Percentiles rank a stretch among this genome's conserved stretches.
Evolutionary conservation across 2,888 invertebrate genomes (phyloP).

Genomic region (Agrilus cyanescens): DNA sequence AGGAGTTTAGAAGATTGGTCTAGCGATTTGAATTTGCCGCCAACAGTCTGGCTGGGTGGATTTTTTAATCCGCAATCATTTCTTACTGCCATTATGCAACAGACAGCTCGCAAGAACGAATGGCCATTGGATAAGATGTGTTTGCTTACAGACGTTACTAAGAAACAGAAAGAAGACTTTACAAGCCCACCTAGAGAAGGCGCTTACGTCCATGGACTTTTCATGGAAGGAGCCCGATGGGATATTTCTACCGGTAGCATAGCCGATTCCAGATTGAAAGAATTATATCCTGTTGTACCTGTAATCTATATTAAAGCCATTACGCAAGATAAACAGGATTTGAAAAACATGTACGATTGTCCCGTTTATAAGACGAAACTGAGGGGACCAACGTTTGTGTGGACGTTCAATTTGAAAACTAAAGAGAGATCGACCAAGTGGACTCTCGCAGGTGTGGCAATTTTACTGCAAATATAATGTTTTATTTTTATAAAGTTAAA

Average conservation of each 20-base stretch:
- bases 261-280: slow-evolving; percentile 75
- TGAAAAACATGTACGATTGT: slow-evolving; percentile 79
- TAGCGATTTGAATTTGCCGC: slow-evolving; percentile 74
- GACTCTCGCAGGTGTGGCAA: slow-evolving; percentile 86
- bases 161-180: slow-evolving; percentile 75
- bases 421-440: slow-evolving; percentile 82
- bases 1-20: slow-evolving; percentile 81
- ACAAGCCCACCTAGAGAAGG: slow-evolving; percentile 81
- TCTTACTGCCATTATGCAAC: slow-evolving; percentile 94
- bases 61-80: slow-evolving; percentile 97
- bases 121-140: slow-evolving; percentile 96
- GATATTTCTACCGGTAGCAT: slow-evolving; percentile 68
- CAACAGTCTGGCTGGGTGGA: slow-evolving; percentile 86
- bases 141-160: slow-evolving; percentile 88
- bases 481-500: not conserved
- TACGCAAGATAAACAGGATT: slow-evolving; percentile 80
- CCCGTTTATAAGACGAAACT: slow-evolving; percentile 85
- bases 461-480: slow-evolving; percentile 68
- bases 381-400: slow-evolving; percentile 86
- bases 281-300: slow-evolving; percentile 82
- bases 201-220: slow-evolving; percentile 78
- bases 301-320: slow-evolving; percentile 80
- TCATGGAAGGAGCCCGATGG: slow-evolving; percentile 93
- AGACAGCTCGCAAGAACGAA: slow-evolving; percentile 89
- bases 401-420: slow-evolving; percentile 90